Evolutionary conservation across 2,888 invertebrate genomes (phyloP).

Genomic region (Cataglyphis albicans): DNA sequence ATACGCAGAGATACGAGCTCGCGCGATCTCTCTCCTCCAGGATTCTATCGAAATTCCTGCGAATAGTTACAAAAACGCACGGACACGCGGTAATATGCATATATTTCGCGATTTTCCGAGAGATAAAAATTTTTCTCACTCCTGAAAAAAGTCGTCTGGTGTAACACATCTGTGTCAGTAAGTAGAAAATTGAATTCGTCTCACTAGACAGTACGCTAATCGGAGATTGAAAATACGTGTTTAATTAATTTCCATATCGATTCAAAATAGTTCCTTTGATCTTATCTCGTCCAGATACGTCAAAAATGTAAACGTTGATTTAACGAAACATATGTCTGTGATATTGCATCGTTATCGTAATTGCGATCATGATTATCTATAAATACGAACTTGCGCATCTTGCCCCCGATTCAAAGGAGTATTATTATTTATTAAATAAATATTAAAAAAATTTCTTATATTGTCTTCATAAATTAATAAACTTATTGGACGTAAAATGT

Average conservation of each 20-base stretch:
- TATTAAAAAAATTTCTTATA: neutral
- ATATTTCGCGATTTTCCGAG: constrained; percentile 45
- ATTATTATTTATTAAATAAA: neutral
- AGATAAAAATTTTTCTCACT: constrained; percentile 37
- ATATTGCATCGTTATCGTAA: constrained; percentile 7
- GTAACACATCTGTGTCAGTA: neutral
- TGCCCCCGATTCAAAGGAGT: neutral
- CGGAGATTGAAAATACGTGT: constrained; percentile 36
- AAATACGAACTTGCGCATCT: constrained; percentile 7
- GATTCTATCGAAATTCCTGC: constrained; percentile 59
- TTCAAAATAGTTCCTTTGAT: constrained; percentile 32
- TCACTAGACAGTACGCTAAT: constrained; percentile 25
- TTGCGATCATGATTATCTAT: constrained; percentile 24
- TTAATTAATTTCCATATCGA: constrained; percentile 48
- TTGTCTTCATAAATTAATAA: neutral
- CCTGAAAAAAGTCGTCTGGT: constrained; percentile 21
- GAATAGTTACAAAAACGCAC: constrained; percentile 12
- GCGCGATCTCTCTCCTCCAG: constrained; percentile 40
- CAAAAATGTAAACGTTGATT: constrained; percentile 37
- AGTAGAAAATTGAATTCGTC: neutral
- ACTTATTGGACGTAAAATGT: too few relatives aligned
- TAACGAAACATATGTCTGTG: constrained; percentile 33
- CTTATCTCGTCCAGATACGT: constrained; percentile 6
- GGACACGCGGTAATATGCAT: constrained; percentile 35
- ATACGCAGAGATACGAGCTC: constrained; percentile 21